Conservation (phyloP, 2,797 vertebrate genomes). For the Kryptopterus vitreolus region DNA sequence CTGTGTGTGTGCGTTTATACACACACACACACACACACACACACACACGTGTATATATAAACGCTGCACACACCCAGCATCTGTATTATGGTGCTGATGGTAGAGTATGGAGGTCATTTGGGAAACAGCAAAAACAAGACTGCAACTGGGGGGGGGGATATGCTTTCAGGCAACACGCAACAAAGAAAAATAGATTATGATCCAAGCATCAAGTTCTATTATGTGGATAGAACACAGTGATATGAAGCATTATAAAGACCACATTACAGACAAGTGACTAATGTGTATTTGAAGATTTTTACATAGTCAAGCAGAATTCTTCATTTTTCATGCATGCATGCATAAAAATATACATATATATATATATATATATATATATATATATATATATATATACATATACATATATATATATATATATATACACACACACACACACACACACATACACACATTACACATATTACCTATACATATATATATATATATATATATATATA, state of each 20-base stretch:
- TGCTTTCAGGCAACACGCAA: conserved; percentile 23
- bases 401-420: no score
- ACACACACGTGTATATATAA: no score
- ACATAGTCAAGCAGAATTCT: background rate
- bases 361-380: no score
- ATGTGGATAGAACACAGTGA: background rate
- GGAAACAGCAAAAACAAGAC: conserved; percentile 20
- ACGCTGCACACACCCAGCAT: background rate
- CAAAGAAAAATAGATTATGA: conserved; percentile 4
- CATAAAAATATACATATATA: no score
- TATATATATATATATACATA: no score
- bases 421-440: no score
- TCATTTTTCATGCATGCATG: background rate
- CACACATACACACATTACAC: no score
- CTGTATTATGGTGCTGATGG: background rate
- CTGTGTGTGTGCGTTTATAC: no score
- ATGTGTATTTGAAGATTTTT: background rate
- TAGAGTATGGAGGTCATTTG: conserved; percentile 38
- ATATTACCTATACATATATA: no score
- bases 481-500: no score
- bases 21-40: no score
- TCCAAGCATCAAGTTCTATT: background rate
- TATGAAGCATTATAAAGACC: background rate
- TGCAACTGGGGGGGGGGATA: conserved; percentile 17
- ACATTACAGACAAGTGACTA: background rate